phyloP scores from a whole-genome alignment of 2,113 vertebrate species.

The Mirza zaza region DNA sequence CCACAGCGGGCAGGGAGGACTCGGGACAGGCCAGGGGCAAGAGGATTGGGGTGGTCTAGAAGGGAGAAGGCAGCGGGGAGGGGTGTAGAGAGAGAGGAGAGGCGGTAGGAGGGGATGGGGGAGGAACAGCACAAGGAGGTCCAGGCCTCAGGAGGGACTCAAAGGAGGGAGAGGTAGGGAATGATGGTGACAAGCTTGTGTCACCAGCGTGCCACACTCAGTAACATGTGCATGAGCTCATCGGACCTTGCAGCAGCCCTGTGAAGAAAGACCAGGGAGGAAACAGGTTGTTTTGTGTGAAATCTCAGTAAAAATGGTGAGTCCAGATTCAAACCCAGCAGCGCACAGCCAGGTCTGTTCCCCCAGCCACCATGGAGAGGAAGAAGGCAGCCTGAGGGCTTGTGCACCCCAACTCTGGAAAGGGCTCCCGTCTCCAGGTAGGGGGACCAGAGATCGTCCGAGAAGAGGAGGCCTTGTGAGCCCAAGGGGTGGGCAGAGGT shows the following conservation, averaged over 20 bases:
- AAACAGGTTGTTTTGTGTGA: background rate
- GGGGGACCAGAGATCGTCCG: background rate
- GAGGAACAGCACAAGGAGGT: background rate
- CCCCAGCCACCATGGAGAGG: background rate
- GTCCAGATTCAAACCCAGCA: background rate
- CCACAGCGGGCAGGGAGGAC: background rate
- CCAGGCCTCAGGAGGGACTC: background rate
- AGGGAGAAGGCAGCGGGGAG: background rate
- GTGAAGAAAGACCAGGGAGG: background rate
- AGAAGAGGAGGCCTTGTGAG: background rate
- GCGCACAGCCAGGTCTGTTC: background rate
- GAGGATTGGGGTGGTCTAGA: background rate
- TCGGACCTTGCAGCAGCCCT: background rate
- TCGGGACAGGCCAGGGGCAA: background rate
- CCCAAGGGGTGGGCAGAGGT: background rate
- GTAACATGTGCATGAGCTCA: background rate
- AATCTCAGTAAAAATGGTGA: background rate
- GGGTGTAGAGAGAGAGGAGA: background rate
- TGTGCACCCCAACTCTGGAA: background rate
- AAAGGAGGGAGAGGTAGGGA: background rate
- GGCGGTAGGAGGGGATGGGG: background rate
- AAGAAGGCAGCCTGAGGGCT: background rate
- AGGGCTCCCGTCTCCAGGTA: background rate
- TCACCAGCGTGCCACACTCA: background rate
- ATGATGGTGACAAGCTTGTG: rapidly evolving